Conservation (phyloP, 2,113 vertebrate species). For the Eublepharis macularius region DNA sequence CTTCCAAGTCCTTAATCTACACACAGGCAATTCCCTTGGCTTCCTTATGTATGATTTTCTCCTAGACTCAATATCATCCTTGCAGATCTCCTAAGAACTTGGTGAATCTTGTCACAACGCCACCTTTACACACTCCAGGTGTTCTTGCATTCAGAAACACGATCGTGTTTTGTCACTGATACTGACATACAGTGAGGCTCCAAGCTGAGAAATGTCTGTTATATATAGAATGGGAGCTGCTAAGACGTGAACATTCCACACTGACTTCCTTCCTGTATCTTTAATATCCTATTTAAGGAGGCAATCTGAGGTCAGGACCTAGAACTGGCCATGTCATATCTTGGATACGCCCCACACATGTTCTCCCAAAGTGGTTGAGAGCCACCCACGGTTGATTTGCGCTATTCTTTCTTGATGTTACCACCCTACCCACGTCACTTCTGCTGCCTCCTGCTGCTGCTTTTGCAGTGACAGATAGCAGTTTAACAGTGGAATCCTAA, state of each 20-base stretch:
- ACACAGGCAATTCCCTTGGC: neutral
- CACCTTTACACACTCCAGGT: neutral
- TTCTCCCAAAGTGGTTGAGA: neutral
- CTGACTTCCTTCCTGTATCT: slow-evolving; percentile 27
- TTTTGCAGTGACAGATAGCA: neutral
- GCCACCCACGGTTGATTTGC: neutral
- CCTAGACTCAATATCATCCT: neutral
- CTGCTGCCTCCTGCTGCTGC: neutral
- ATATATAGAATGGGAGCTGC: slow-evolving; percentile 25
- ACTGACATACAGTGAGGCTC: neutral
- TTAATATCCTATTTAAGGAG: slow-evolving; percentile 20
- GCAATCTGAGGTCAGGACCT: neutral
- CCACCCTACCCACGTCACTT: neutral
- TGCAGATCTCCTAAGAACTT: neutral
- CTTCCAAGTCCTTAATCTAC: neutral
- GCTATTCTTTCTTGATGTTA: neutral
- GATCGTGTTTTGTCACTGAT: neutral
- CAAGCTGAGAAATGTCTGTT: neutral
- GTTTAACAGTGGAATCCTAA: neutral
- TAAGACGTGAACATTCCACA: slow-evolving; percentile 2
- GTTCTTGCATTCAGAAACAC: slow-evolving; percentile 4
- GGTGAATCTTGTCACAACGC: neutral
- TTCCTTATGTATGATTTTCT: neutral
- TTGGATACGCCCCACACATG: neutral
- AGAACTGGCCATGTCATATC: neutral